phyloP scores from a whole-genome alignment of 23 tunicate genomes.

The Aplidium turbinatum region DNA sequence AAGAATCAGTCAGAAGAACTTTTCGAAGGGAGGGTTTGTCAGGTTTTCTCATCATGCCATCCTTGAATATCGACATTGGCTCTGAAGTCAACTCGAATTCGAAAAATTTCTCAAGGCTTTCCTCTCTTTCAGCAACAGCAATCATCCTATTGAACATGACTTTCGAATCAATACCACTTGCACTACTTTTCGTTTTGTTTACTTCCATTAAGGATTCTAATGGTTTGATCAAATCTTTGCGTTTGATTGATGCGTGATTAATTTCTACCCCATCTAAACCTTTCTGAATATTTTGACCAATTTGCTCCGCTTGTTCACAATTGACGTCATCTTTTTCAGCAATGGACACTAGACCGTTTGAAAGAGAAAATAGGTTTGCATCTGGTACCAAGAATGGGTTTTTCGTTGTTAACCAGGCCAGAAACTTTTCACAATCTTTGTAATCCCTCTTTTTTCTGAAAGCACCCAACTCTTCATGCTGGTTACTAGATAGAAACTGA shows the following conservation, averaged over 20 bases:
- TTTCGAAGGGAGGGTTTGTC: no score
- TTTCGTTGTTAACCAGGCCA: not conserved
- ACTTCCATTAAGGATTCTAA: not conserved
- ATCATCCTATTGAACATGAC: not conserved
- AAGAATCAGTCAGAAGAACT: no score
- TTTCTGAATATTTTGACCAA: conserved; percentile 4
- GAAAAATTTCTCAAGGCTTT: not conserved
- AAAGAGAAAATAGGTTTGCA: not conserved
- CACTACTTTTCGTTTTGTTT: not conserved
- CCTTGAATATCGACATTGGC: not conserved
- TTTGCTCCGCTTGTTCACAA: conserved; percentile 11
- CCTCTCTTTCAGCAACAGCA: conserved; percentile 2
- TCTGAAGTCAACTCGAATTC: conserved; percentile 7
- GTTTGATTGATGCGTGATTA: not conserved
- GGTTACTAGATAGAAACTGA: not conserved
- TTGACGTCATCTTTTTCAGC: conserved; percentile 7
- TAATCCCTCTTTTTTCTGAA: conserved; percentile 2
- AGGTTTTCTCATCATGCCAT: no score
- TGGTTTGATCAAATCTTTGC: conserved; percentile 3
- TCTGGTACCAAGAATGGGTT: not conserved
- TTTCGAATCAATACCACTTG: not conserved
- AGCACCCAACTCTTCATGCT: conserved; percentile 1
- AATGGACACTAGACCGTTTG: not conserved
- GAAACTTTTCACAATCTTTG: not conserved
- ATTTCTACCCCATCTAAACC: not conserved